Evolutionary conservation across 2,797 vertebrate genomes (phyloP), one percentile per base, ranked within the genome.

Genomic region (Bufotes viridis): DNA sequence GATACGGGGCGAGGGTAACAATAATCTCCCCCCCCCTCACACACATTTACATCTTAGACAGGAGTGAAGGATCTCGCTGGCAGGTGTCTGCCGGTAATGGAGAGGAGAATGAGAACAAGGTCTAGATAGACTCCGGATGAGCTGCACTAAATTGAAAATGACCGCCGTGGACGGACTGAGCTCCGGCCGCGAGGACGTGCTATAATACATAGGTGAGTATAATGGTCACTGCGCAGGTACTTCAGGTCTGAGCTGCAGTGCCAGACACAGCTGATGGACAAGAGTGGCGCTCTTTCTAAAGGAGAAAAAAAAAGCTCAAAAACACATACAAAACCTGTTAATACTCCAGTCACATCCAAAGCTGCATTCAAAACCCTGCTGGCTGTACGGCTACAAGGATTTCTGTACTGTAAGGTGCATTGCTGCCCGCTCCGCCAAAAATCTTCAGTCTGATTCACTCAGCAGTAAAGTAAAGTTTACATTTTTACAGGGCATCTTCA

Each of bases 51-150:
- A 82, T 55, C 49, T 51, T 22, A 67, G 29, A 67, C 65, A 82
- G 58, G 51, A 82, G 34, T 55, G 49, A 53, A 57, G 81, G 81
- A 83, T 65, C 79, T 63, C 10, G 18, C 58, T 61, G 57, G 13
- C 60, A 65, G 60, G 53, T 72, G 69, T 42, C 69, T 42, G 69
- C 26, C 69, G 13, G 67, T 72, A 34, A 72, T 24, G 13, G 51
- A 76, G 74, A 76, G 42, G 74, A 53, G 74, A 17, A 76, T 10
- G 72, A 74, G 63, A 24, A 51, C 26, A 69, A 69, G 70, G 17
- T 74, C 72, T 51, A 20, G 42, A 75, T 12, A 14, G 26, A 5
- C 42, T 75, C 34, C 18, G 12, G 7, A 75, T n/a, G 6, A 22
- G 70, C 70, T 0, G 67, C 67, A 10, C 63, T 67, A 24, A 17